Conservation (phyloP, 92 coral and sea anemone species). For the Metridium senile region DNA sequence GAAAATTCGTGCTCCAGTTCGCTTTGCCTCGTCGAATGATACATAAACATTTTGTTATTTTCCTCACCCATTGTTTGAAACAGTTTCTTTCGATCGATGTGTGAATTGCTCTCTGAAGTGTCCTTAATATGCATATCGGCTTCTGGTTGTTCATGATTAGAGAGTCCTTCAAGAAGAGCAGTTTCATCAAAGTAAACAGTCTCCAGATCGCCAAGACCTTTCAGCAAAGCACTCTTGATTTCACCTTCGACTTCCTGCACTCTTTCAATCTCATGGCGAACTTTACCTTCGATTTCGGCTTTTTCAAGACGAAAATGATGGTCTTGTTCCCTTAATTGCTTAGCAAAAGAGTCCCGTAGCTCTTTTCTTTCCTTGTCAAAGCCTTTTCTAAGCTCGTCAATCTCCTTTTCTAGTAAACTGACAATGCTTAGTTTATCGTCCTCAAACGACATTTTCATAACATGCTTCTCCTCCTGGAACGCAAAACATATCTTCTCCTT, state of each 20-base stretch:
- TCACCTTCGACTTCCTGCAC: constrained; percentile 94
- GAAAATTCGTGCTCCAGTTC: constrained; percentile 90
- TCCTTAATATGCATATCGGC: constrained; percentile 88
- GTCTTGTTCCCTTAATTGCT: constrained; percentile 63
- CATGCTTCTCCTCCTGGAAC: constrained; percentile 95
- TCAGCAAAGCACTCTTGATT: constrained; percentile 75
- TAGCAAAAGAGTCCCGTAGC: constrained; percentile 63
- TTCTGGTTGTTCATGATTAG: constrained; percentile 83
- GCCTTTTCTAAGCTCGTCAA: constrained; percentile 59
- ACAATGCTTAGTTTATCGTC: constrained; percentile 80
- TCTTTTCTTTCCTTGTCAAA: constrained; percentile 85
- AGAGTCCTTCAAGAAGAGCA: constrained; percentile 61
- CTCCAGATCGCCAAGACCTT: constrained; percentile 87
- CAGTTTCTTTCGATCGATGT: constrained; percentile 55
- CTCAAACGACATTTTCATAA: constrained; percentile 87
- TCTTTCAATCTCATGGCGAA: constrained; percentile 81
- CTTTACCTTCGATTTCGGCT: constrained; percentile 70
- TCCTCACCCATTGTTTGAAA: constrained; percentile 75
- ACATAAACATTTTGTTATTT: constrained; percentile 72
- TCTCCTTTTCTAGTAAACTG: constrained; percentile 72
- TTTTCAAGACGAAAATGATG: constrained; percentile 75
- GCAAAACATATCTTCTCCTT: constrained; percentile 90
- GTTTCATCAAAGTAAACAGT: constrained; percentile 86
- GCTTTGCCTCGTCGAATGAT: constrained; percentile 80
- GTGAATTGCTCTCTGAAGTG: constrained; percentile 45